phyloP scores from a whole-genome alignment of 2,888 invertebrate genomes.

The Neoscelio sp. region DNA sequence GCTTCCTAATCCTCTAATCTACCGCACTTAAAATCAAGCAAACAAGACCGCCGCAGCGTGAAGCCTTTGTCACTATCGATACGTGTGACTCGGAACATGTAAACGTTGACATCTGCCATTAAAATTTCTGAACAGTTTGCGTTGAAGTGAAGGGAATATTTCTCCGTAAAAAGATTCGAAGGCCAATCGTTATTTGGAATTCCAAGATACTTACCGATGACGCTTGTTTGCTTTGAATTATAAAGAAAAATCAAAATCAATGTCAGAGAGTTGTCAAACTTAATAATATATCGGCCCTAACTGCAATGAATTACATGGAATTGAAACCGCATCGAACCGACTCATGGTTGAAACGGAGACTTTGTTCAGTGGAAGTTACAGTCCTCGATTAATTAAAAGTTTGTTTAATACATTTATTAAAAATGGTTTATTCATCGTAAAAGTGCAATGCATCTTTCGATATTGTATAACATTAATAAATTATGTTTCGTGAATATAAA shows the following conservation, averaged over 20 bases:
- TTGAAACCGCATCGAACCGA: too few relatives aligned
- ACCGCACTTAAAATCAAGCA: slow-evolving; percentile 44
- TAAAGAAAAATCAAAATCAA: slow-evolving; percentile 42
- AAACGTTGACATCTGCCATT: slow-evolving; percentile 48
- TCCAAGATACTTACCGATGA: slow-evolving; percentile 38
- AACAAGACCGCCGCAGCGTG: slow-evolving; percentile 54
- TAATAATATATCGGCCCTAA: background rate
- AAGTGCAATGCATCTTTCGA: too few relatives aligned
- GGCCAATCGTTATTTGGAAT: slow-evolving; percentile 49
- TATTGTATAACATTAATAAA: too few relatives aligned
- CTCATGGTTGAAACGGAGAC: too few relatives aligned
- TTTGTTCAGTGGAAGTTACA: too few relatives aligned
- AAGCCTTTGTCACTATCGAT: slow-evolving; percentile 38
- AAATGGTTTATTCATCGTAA: too few relatives aligned
- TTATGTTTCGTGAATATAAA: too few relatives aligned
- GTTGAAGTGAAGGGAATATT: slow-evolving; percentile 48
- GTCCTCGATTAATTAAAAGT: too few relatives aligned
- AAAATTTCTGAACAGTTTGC: slow-evolving; percentile 28
- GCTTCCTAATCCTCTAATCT: slow-evolving; percentile 61
- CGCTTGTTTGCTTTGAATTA: slow-evolving; percentile 23
- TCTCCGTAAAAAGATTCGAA: slow-evolving; percentile 48
- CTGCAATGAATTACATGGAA: background rate
- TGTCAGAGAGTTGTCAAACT: slow-evolving; percentile 19
- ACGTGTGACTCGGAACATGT: slow-evolving; percentile 33
- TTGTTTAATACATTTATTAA: too few relatives aligned